Base-by-base conservation (phyloP, 30 jellyfish, hydroid and myxozoan species). In the Sanderia malayensis region DNA sequence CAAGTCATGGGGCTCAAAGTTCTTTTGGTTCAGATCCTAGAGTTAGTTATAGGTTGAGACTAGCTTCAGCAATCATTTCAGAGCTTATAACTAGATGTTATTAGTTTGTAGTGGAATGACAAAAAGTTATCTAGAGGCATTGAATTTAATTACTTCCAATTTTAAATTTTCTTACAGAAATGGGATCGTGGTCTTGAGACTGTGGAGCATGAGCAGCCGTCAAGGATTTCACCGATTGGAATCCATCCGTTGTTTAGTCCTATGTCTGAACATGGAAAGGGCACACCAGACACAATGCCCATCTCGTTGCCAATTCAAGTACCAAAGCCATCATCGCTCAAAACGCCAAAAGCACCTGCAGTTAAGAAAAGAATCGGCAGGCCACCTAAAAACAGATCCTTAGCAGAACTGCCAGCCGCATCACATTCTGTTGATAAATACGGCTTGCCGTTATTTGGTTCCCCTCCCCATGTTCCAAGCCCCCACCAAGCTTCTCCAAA, bases 321-420 rank as follows among this genome's bases (percentile, higher is more conserved):
- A n/a, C 41, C 61, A 0, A 76, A 46, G 19, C 64, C 78, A 17
- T 26, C 31, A 15, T 53, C 72, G 6, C 74, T 23, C 4, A 76
- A 76, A 64, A 13, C 80, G 11, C 37, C 63, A 6, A 74, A 64
- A 23, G 60, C 70, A 10, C 19, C 78, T 41, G 59, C 34, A 74
- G 86, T 37, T 6, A 49, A 49, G 64, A 49, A 49, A 62, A 74
- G 76, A 7, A 68, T 75, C n/a, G 87, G 87, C 15, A 25, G 87
- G 7, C 87, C 87, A 21, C 87, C 87, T 13, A 76, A 49, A 47
- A 76, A 76, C 72, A 44, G 45, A 52, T 49, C 73, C 23, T 67
- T 52, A 1, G 59, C n/a, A 2, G 15, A 24, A 18, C 55, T 30
- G 71, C 87, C 79, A 2, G 55, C 34, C 1, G 23, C 76, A 28